Evolutionary conservation across 2,888 invertebrate genomes (phyloP).

Genomic region (Rotaria macrura): DNA sequence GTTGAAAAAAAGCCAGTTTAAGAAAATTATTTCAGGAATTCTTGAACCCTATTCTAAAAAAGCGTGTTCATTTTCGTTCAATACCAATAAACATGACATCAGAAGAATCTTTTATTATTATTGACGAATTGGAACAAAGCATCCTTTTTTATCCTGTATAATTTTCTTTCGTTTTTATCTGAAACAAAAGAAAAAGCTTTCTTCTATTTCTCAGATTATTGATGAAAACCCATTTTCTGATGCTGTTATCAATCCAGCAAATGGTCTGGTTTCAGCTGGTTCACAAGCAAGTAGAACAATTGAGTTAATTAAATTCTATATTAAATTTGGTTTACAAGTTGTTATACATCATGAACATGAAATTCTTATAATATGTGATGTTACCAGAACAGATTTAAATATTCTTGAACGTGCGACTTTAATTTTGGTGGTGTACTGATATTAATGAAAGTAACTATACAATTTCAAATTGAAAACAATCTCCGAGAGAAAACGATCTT

Average conservation of each 20-base stretch:
- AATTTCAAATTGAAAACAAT: slow-evolving; percentile 46
- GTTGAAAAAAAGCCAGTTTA: not conserved
- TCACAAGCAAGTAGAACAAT: slow-evolving; percentile 42
- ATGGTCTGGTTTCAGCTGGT: slow-evolving; percentile 48
- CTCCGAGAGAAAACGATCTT: too few relatives aligned
- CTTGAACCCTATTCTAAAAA: slow-evolving; percentile 45
- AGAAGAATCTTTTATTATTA: slow-evolving; percentile 42
- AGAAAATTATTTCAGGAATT: slow-evolving; percentile 37
- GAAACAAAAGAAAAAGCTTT: too few relatives aligned
- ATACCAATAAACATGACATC: slow-evolving; percentile 48
- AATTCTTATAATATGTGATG: slow-evolving; percentile 48
- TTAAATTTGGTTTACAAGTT: slow-evolving; percentile 43
- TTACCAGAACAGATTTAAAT: slow-evolving; percentile 46
- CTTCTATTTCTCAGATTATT: slow-evolving; percentile 40
- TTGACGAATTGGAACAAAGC: slow-evolving; percentile 46
- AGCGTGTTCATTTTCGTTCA: slow-evolving; percentile 46
- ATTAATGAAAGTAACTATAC: slow-evolving; percentile 42
- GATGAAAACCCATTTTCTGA: slow-evolving; percentile 48
- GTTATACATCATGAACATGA: slow-evolving; percentile 45
- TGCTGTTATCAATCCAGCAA: slow-evolving; percentile 43
- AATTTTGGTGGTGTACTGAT: slow-evolving; percentile 49
- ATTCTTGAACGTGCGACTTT: slow-evolving; percentile 45
- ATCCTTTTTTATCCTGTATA: slow-evolving; percentile 50
- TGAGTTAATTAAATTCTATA: slow-evolving; percentile 48
- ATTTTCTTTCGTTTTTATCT: too few relatives aligned